Percentiles rank a stretch among this genome's conserved stretches.
phyloP scores from a whole-genome alignment of 2,113 vertebrate species.

The Tretioscincus oriximinensis region DNA sequence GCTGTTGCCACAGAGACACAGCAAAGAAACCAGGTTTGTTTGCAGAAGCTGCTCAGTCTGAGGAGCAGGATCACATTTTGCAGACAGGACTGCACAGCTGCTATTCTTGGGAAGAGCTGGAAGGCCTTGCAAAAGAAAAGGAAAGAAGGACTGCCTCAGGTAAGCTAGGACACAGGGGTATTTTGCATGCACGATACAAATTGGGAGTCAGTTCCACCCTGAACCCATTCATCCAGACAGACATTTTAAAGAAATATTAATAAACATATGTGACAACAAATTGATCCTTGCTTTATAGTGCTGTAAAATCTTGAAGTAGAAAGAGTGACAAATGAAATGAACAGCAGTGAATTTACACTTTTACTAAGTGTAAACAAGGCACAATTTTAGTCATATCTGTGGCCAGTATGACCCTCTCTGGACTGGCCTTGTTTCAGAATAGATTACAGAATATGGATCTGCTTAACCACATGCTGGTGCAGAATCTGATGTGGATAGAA shows the following conservation, averaged over 20 bases:
- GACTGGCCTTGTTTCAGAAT: no score
- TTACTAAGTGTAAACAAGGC: no score
- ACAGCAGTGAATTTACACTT: no score
- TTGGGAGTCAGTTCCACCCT: no score
- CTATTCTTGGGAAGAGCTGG: neutral
- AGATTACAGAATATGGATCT: no score
- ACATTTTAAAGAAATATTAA: neutral
- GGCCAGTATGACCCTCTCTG: no score
- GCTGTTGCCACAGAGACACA: neutral
- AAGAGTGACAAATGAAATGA: no score
- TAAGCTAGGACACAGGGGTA: neutral
- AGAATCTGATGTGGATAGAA: no score
- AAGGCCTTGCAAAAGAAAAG: neutral
- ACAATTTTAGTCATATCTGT: no score
- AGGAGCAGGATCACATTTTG: neutral
- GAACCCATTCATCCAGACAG: neutral
- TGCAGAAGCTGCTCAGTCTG: neutral
- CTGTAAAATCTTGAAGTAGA: neutral
- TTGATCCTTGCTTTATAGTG: neutral
- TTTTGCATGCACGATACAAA: neutral
- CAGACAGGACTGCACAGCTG: neutral
- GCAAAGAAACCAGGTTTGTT: neutral
- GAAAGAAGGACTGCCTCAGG: neutral
- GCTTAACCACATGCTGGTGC: no score
- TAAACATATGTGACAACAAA: neutral